Evolutionary conservation across 2,888 invertebrate genomes (phyloP).

Genomic region (Belgica antarctica): DNA sequence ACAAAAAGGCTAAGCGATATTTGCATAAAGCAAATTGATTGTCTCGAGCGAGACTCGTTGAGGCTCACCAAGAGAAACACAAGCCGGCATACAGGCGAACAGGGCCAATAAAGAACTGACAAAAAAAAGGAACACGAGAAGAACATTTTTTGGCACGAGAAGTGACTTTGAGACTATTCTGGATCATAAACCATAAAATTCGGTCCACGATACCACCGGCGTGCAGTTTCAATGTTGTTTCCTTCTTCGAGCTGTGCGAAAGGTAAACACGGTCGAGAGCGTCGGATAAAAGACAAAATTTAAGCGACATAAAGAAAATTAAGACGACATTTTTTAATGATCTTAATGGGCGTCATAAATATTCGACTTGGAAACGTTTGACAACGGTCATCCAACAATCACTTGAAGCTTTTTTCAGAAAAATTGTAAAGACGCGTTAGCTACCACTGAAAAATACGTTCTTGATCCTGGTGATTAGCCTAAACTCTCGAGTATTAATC

Average conservation of each 20-base stretch:
- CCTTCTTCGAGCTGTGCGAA: neutral
- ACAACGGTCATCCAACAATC: neutral
- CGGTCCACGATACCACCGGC: neutral
- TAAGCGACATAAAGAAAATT: neutral
- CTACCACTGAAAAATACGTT: neutral
- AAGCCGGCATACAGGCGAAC: no score
- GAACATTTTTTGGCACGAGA: neutral
- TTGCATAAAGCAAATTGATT: constrained; percentile 39
- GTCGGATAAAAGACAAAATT: no score
- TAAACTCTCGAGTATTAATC: neutral
- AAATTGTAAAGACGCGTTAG: neutral
- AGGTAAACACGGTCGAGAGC: no score
- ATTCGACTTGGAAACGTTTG: neutral
- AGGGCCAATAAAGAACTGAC: no score
- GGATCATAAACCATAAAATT: constrained; percentile 15
- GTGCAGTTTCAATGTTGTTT: no score
- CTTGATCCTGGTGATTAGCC: neutral
- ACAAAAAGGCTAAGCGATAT: constrained; percentile 13
- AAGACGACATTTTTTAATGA: constrained; percentile 19
- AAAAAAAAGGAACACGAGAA: neutral
- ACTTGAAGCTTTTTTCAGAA: no score
- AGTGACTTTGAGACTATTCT: constrained; percentile 7
- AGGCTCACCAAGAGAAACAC: constrained; percentile 15
- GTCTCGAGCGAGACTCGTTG: constrained; percentile 11
- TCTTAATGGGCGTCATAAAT: constrained; percentile 27